Conservation (phyloP, 2,113 vertebrate species). For the Sinosuthora webbiana region DNA sequence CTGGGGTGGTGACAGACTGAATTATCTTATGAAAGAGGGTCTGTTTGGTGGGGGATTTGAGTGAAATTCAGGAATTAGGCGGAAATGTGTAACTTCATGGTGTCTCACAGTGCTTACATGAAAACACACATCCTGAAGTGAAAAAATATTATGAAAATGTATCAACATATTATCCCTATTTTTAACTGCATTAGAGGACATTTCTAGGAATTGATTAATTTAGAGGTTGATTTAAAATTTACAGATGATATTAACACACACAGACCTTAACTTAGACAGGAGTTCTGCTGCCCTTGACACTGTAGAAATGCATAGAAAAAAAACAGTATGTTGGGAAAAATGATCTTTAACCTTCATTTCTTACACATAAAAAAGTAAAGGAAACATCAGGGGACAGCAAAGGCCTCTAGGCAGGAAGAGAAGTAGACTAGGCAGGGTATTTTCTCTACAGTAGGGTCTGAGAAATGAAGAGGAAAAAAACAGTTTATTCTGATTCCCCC, state of each 20-base stretch:
- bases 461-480: neutral
- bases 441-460: neutral
- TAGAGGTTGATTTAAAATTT: neutral
- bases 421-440: neutral
- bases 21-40: neutral
- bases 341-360: neutral
- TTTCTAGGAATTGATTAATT: neutral
- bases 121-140: neutral
- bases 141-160: neutral
- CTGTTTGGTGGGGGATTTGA: accelerated
- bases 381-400: neutral
- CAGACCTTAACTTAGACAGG: neutral
- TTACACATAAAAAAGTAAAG: neutral
- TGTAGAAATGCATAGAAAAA: neutral
- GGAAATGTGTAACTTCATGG: neutral
- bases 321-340: accelerated
- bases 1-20: neutral
- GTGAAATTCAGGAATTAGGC: neutral
- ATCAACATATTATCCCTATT: neutral
- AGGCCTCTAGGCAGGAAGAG: neutral
- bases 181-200: neutral
- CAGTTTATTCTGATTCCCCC: neutral
- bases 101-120: neutral
- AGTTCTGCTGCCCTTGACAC: neutral
- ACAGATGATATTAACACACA: neutral